phyloP scores from a whole-genome alignment of 37 sponge, comb jelly and placozoan genomes.

The Geodia barretti region DNA sequence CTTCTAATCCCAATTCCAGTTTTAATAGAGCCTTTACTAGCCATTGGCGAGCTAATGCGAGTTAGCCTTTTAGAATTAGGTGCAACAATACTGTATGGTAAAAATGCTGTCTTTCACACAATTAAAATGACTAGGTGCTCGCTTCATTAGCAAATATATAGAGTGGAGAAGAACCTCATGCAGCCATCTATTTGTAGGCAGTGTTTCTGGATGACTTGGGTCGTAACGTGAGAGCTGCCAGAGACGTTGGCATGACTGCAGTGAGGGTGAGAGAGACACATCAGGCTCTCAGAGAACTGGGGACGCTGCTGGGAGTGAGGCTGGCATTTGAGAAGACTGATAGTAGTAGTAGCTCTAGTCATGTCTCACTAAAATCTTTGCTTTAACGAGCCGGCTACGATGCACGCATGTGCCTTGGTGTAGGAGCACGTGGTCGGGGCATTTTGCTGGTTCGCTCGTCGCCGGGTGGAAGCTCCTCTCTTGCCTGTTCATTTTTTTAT shows the following conservation, averaged over 20 bases:
- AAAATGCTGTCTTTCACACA: too few species aligned
- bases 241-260: conserved; percentile 40
- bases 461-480: too few species aligned
- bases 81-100: too few species aligned
- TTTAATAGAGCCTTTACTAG: background rate
- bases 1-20: too few species aligned
- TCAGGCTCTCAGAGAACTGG: conserved; percentile 29
- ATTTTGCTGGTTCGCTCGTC: too few species aligned
- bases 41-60: background rate
- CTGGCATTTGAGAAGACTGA: too few species aligned
- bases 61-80: conserved; percentile 5
- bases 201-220: conserved; percentile 68
- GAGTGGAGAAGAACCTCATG: background rate
- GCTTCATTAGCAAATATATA: background rate
- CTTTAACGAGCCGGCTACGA: too few species aligned
- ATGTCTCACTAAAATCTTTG: too few species aligned
- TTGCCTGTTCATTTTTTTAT: too few species aligned
- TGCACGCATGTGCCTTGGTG: too few species aligned
- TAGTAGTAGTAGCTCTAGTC: too few species aligned
- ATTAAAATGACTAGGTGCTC: background rate
- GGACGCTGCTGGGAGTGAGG: background rate
- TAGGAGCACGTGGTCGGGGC: too few species aligned
- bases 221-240: conserved; percentile 48
- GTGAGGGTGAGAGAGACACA: conserved; percentile 32
- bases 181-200: background rate